phyloP scores from a whole-genome alignment of 2,797 vertebrate species.

The Danio aesculapii region DNA sequence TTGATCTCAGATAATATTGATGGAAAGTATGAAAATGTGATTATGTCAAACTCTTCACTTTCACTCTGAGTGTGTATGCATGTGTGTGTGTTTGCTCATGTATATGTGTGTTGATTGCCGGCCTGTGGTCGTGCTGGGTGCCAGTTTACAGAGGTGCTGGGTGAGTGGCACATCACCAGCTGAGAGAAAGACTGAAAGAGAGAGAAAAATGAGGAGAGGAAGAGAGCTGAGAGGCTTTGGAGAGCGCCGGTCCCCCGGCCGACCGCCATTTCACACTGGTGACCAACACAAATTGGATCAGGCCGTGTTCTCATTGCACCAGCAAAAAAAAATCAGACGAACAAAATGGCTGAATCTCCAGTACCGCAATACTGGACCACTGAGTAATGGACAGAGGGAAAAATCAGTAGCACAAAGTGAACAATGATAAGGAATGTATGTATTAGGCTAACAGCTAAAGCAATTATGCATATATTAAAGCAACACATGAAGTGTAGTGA shows the following conservation, averaged over 20 bases:
- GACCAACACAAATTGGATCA: constrained; percentile 86
- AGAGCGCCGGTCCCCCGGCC: constrained; percentile 57
- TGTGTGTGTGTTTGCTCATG: constrained; percentile 18
- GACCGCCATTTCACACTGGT: constrained; percentile 82
- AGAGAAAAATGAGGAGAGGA: constrained; percentile 45
- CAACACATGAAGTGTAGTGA: background rate
- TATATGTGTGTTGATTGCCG: constrained; percentile 41
- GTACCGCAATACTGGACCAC: constrained; percentile 40
- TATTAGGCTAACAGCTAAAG: background rate
- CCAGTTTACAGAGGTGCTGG: constrained; percentile 48
- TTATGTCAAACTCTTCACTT: background rate
- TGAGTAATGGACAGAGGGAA: background rate
- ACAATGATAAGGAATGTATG: background rate
- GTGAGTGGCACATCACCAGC: constrained; percentile 54
- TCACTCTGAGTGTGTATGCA: constrained; percentile 4
- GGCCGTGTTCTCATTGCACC: constrained; percentile 81
- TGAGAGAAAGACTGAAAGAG: constrained; percentile 40
- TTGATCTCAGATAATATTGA: too few species aligned
- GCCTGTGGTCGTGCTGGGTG: constrained; percentile 47
- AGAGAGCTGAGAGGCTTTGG: constrained; percentile 57
- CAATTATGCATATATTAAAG: background rate
- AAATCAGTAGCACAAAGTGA: constrained; percentile 3
- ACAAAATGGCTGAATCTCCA: constrained; percentile 64
- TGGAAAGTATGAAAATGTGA: too few species aligned
- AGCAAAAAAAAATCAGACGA: constrained; percentile 72